Evolutionary conservation across 2,888 invertebrate genomes (phyloP), one percentile per base, ranked within the genome.

Genomic region (Onthophagus sagittarius): DNA sequence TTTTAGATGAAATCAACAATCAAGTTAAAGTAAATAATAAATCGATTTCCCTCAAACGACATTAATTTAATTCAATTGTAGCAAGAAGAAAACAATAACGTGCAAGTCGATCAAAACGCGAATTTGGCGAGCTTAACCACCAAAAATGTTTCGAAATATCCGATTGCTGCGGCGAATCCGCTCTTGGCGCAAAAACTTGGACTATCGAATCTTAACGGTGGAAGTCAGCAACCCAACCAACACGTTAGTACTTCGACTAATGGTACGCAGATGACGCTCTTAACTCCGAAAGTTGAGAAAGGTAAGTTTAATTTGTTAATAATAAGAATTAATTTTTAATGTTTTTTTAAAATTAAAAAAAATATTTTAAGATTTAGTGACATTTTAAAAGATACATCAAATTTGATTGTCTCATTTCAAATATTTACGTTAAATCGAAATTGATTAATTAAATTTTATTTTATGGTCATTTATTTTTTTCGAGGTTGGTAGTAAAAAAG

Each of bases 101-200:
- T 85, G 31, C 81, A 82, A 13, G 77, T 77, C 63, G 78, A 77
- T 73, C 77, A 75, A 65, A 75, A 72, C 62, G 72, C 75, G 64
- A 75, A 71, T 73, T 78, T 72, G 76, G 80, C 82, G 15, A 79
- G 77, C 31, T 74, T 78, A 62, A 79, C 79, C 63, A 81, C 82
- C 75, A 84, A 84, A 79, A 82, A 80, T 76, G 81, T 78, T 75
- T 78, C 76, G 63, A 84, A 92, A 83, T 93, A 91, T 83, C 93
- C 93, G 78, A 94, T 95, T 77, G 93, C 93, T 32, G 94, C 95
- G 9, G 93, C 94, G 69, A 96, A 96, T 86, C 96, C 96, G 13
- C 86, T 96, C 78, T 88, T 96, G 76, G 95, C 95, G 79, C 95
- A 95, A 88, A 92, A 92, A 83, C 85, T 90, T 77, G 88, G 85